Base-by-base conservation (phyloP, 1,140 invertebrate genomes). In the Mamestra configurata region DNA sequence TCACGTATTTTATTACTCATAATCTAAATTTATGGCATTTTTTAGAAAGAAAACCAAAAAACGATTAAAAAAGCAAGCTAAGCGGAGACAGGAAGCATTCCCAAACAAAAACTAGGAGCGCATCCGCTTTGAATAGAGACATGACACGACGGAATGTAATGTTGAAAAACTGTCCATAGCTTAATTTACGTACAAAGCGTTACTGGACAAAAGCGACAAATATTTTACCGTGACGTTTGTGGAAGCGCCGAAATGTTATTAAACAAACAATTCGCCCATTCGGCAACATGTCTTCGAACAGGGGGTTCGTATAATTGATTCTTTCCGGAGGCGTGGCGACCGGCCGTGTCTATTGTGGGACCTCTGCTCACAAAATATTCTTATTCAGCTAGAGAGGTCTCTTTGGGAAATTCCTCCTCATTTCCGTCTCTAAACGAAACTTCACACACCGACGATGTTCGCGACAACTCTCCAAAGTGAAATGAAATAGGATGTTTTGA, bases 241-340 rank as follows among this genome's bases (percentile, higher is more conserved):
- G 87, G 86, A 82, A 87, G 88, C 87, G 81, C 83, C 88, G 86
- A 89, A 93, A 94, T 94, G 92, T 94, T 94, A 93, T 94, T 94
- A 94, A 93, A 94, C 93, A 94, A 94, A 94, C 92, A 94, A 90
- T 92, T 94, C 92, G 90, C 92, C 93, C 91, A 94, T 93, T 92
- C 86, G 87, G 82, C 79, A 82, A 91, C 90, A 89, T 90, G 87
- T 88, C 87, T 92, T 86, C 85, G 88, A 89, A 84, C 86, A 79
- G 40, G 88, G 84, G 89, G 81, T 86, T 89, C 85, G 87, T 90
- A 94, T 94, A 94, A 94, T 94, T 94, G 93, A 95, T 94, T 95
- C 92, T 93, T 95, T 95, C 93, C 93, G 93, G 93, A 79, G 92
- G 92, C 90, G 90, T 89, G 82, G 87, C 80, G 86, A 76, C 79